Percentiles rank a stretch among this genome's conserved stretches.
These are phyloP conservation scores for Scaptodrosophila lebanonensis DNA, from an alignment of 1,140 invertebrate genomes.

Conservation along the genomic window DNA sequence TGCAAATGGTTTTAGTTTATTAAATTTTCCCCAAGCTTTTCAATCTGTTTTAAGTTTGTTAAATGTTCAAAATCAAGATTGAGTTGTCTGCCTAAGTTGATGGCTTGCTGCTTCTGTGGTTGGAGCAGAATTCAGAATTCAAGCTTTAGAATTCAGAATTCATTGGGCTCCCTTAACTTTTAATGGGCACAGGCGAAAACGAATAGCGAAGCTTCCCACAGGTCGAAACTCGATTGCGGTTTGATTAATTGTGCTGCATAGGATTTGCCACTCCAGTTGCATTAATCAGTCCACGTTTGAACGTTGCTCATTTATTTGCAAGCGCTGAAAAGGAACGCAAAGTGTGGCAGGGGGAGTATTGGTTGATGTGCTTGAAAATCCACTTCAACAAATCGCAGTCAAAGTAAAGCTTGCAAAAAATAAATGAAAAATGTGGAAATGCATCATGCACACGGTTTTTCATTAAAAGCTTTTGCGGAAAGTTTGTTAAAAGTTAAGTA, in stretches of 20 bases:
- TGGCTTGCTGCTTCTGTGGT: conserved; percentile 17
- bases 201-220: conserved; percentile 3
- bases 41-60: conserved; percentile 65
- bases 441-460: conserved; percentile 35
- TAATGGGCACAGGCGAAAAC: conserved; percentile 42
- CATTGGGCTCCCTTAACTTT: conserved; percentile 30
- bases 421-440: conserved; percentile 35
- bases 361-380: conserved; percentile 32
- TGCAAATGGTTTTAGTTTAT: conserved; percentile 75
- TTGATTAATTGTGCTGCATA: conserved; percentile 64
- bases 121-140: too few species aligned
- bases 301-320: conserved; percentile 70
- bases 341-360: conserved; percentile 9
- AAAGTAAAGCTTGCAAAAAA: conserved; percentile 54
- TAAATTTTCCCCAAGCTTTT: conserved; percentile 53
- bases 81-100: conserved; percentile 15
- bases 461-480: conserved; percentile 55
- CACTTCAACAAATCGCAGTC: conserved; percentile 66
- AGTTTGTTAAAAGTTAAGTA: conserved; percentile 33
- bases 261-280: conserved; percentile 42
- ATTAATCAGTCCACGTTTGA: conserved; percentile 63
- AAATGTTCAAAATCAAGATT: conserved; percentile 63
- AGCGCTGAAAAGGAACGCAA: conserved; percentile 33
- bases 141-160: too few species aligned
- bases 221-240: conserved; percentile 52